Conservation (phyloP, 2,113 vertebrate genomes). For the Oxygymnocypris stewartii region DNA sequence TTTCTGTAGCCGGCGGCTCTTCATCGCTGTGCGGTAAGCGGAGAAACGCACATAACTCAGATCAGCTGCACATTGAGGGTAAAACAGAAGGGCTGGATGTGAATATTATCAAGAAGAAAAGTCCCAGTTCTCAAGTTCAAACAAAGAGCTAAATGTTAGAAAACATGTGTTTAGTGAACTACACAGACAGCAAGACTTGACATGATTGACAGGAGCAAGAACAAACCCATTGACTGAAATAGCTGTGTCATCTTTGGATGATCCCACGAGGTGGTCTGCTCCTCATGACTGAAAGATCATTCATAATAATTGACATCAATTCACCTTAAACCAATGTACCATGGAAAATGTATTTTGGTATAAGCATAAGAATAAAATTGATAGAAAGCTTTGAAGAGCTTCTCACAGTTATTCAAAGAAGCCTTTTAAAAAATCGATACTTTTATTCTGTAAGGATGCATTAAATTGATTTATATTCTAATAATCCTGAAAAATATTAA, state of each 20-base stretch:
- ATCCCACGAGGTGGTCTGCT: conserved; percentile 87
- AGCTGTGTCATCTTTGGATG: conserved; percentile 87
- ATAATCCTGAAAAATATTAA: neutral
- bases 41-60: conserved; percentile 86
- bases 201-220: conserved; percentile 9
- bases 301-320: neutral
- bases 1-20: conserved; percentile 84
- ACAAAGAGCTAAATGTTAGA: neutral
- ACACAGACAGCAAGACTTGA: neutral
- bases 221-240: conserved; percentile 82
- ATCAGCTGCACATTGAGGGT: conserved; percentile 75
- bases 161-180: neutral
- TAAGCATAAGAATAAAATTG: neutral
- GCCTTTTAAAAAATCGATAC: too few relatives aligned
- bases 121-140: neutral
- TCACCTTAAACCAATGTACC: neutral
- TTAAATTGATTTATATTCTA: neutral
- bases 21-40: conserved; percentile 87
- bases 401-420: neutral
- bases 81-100: neutral
- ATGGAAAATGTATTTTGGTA: neutral
- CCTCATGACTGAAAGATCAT: conserved; percentile 77
- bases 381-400: neutral
- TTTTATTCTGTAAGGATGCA: neutral
- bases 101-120: neutral